Percentiles rank a stretch among this genome's conserved stretches.
Conservation (phyloP, 2,797 vertebrate species). For the Periparus ater region DNA sequence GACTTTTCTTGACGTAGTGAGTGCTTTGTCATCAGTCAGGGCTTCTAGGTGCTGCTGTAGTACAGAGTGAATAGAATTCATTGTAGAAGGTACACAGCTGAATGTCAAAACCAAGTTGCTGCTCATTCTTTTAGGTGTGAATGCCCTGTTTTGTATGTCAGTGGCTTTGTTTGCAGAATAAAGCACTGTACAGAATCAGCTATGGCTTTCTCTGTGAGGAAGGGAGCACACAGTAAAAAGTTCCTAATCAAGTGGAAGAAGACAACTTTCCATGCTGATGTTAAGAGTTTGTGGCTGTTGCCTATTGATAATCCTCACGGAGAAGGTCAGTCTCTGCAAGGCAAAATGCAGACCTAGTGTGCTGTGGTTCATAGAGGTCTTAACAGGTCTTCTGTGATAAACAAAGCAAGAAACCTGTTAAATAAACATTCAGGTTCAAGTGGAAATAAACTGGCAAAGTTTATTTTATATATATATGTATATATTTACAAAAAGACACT, state of each 20-base stretch:
- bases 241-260: neutral
- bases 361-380: neutral
- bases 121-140: neutral
- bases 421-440: neutral
- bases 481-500: neutral
- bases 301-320: neutral
- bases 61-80: neutral
- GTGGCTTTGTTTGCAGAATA: constrained; percentile 7
- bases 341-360: neutral
- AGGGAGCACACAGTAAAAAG: neutral
- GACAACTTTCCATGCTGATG: neutral
- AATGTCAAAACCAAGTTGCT: neutral
- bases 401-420: neutral
- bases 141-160: neutral
- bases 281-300: neutral
- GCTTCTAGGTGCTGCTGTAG: neutral
- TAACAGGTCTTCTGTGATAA: neutral
- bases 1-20: neutral
- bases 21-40: neutral
- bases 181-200: neutral
- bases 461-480: neutral
- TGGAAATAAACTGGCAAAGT: neutral
- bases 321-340: neutral
- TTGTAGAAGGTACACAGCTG: neutral
- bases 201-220: neutral